Base-by-base conservation (phyloP, 1,140 invertebrate species). In the Pantala flavescens region DNA sequence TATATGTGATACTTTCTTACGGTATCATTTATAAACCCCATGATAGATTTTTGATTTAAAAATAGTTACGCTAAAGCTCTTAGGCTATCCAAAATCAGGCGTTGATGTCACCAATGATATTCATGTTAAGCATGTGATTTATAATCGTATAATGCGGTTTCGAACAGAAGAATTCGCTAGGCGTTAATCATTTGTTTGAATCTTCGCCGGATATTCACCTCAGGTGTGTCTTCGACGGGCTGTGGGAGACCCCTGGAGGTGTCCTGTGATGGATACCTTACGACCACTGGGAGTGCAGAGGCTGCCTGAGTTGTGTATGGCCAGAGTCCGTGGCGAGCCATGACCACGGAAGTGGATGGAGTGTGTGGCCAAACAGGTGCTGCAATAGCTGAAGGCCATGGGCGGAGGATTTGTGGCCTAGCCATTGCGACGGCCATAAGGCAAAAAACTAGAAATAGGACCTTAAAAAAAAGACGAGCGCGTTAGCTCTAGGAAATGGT, bases 211-310 rank as follows among this genome's bases (percentile, higher is more conserved):
- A 23, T 71, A 71, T n/a, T 23, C 74, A 76, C 76, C 76, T 76
- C 76, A 16, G 76, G 76, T 0, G 76, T 76, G 63, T 76, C 76
- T 16, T 76, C 71, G 9, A 76, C 76, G 5, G 76, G 76, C 71
- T 76, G 76, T 5, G 73, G 73, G 19, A 76, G 70, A n/a, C 76
- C 76, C 16, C 76, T 36, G 43, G 74, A 72, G 7, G 74, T 75
- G 71, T 76, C 76, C 70, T 76, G 76, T 7, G 74, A 75, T 12
- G 76, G 76, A 63, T 63, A 63, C 49, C 49, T 63, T 12, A 63
- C 49, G 5, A 63, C 49, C 49, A 63, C 49, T 16, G 49, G 49
- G 49, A 63, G 16, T 21, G 49, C 49, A 21, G 49, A 16, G 5
- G 49, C 49, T 21, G 49, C 49, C 49, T 63, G 49, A 1, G 49